A percentile compares a stretch with the other conserved stretches of the same genome.
These are phyloP conservation scores for Euwallacea similis DNA, from an alignment of 1,140 invertebrate genomes.

Conservation along the genomic window DNA sequence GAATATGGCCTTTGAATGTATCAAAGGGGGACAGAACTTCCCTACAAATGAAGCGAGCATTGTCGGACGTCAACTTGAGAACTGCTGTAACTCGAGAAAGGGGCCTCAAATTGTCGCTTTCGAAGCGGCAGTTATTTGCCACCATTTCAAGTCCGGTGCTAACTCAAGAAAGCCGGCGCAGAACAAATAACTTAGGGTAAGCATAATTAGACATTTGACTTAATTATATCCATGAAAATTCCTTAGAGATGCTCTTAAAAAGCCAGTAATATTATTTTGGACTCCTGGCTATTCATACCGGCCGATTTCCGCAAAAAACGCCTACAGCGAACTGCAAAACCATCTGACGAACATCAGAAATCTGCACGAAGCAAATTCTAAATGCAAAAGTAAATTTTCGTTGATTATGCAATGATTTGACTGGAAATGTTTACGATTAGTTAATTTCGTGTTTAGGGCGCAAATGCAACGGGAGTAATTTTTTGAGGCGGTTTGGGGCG, in stretches of 20 bases:
- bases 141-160: slow-evolving; percentile 51
- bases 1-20: slow-evolving; percentile 57
- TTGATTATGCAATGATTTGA: not conserved
- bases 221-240: slow-evolving; percentile 7
- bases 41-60: slow-evolving; percentile 54
- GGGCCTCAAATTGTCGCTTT: slow-evolving; percentile 53
- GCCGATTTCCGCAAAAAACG: slow-evolving; percentile 53
- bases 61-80: slow-evolving; percentile 53
- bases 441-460: slow-evolving; percentile 32
- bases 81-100: slow-evolving; percentile 47
- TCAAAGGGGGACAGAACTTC: slow-evolving; percentile 54
- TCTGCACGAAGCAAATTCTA: slow-evolving; percentile 30
- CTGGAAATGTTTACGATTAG: slow-evolving; percentile 6
- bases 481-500: slow-evolving; percentile 24
- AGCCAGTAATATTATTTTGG: slow-evolving; percentile 57
- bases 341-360: slow-evolving; percentile 51
- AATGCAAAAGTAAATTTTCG: slow-evolving; percentile 31
- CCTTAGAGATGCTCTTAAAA: slow-evolving; percentile 43
- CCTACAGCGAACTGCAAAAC: slow-evolving; percentile 55
- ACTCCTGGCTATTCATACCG: slow-evolving; percentile 62
- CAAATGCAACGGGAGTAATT: slow-evolving; percentile 15
- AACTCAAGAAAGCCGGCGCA: not conserved
- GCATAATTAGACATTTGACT: not conserved
- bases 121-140: slow-evolving; percentile 54
- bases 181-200: not conserved